Base-by-base conservation (phyloP, 2,797 vertebrate genomes). In the Eulemur coronatus region DNA sequence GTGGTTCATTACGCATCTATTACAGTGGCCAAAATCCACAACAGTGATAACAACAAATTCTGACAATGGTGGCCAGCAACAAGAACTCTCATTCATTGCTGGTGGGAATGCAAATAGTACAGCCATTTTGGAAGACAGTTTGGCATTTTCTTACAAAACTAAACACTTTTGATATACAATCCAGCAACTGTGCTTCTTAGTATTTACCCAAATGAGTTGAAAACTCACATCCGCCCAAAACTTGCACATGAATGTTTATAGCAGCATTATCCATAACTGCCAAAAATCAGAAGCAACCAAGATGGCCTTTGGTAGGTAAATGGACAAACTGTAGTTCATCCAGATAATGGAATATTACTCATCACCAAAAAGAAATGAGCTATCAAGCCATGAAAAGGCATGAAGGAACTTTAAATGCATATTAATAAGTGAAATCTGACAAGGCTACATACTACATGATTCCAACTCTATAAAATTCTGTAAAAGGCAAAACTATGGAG, bases 21-120 rank as follows among this genome's bases (percentile, higher is more conserved):
- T 38, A 73, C n/a, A 91, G 91, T 41, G 38, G 65, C 52, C 65
- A 84, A 89, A 95, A 96, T 65, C 30, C 28, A 88, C 89, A 91
- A 41, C 50, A 52, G 50, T 84, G 41, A 69, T 48, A 86, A 26
- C 57, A 72, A 10, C 35, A 79, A 88, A 89, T 33, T 30, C 38
- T 73, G 48, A 30, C 20, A 22, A 84, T 17, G 15, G 73, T 80
- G 24, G 55, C 43, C 57, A 94, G 57, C 20, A 55, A 79, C 4
- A 82, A 55, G 7, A 95, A 63, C 38, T 67, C 65, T 86, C 18
- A 12, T 22, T 50, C 46, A n/a, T 0, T 85, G 52, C 26, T 48
- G 28, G 59, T 81, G 4, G 65, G 33, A 85, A 95, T 59, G 26
- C 3, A 89, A 72, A 81, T 7, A 70, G 59, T 35, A 76, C 4